phyloP scores from a whole-genome alignment of 2,888 invertebrate genomes.

The Cataglyphis altisquamis region DNA sequence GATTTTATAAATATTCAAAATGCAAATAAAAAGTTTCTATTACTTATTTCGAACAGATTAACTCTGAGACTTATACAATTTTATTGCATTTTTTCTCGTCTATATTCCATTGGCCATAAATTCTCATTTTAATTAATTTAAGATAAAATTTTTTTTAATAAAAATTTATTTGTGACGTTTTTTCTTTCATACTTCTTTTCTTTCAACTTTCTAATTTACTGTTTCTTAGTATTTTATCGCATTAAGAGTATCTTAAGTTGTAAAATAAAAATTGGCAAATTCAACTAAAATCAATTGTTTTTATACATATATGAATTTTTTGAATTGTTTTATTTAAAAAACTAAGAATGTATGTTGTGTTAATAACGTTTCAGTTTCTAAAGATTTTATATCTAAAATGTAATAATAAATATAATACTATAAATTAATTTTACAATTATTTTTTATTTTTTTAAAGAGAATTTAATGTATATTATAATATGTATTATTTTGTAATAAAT shows the following conservation, averaged over 20 bases:
- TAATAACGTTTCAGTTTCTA: neutral
- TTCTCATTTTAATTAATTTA: neutral
- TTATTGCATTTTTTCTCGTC: neutral
- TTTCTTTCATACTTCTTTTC: neutral
- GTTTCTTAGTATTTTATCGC: neutral
- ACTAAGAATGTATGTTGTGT: neutral
- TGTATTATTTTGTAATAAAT: slow-evolving; percentile 10
- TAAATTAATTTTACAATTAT: neutral
- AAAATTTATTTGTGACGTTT: neutral
- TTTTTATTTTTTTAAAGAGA: neutral
- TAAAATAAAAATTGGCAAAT: slow-evolving; percentile 16
- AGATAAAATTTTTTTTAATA: neutral
- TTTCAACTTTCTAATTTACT: neutral
- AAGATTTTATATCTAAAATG: slow-evolving; percentile 9
- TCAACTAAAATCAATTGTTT: neutral
- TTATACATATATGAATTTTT: slow-evolving; percentile 8
- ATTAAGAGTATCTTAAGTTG: neutral
- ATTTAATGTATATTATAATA: neutral
- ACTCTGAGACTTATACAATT: slow-evolving; percentile 2
- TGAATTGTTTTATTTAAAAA: slow-evolving; percentile 15
- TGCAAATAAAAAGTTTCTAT: neutral
- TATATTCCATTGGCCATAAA: neutral
- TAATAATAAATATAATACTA: neutral
- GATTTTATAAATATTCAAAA: neutral
- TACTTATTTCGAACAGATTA: neutral